Evolutionary conservation across 2,113 vertebrate genomes (phyloP).

Genomic region (Laticauda colubrina): DNA sequence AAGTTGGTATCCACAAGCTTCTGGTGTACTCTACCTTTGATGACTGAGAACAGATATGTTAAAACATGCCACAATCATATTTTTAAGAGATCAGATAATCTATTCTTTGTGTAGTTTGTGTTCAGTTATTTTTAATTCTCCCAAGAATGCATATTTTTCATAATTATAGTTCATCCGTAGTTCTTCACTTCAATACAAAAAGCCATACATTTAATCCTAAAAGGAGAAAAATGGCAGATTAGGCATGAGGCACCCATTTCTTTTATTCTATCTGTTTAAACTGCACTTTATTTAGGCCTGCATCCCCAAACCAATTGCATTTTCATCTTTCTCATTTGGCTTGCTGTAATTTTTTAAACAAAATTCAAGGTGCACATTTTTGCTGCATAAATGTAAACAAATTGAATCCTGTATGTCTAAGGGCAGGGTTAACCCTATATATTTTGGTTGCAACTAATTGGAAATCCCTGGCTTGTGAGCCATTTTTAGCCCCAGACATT

Average conservation of each 20-base stretch:
- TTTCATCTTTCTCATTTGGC: not conserved
- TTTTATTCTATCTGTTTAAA: not conserved
- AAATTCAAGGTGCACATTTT: not conserved
- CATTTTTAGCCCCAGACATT: not conserved
- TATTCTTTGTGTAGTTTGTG: slow-evolving; percentile 21
- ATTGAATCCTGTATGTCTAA: not conserved
- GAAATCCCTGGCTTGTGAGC: not conserved
- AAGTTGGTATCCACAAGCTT: slow-evolving; percentile 10
- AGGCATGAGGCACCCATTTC: not conserved
- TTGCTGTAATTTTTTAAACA: not conserved
- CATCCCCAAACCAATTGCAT: not conserved
- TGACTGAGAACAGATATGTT: slow-evolving; percentile 21
- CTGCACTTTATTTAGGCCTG: not conserved
- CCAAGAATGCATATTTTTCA: slow-evolving; percentile 14
- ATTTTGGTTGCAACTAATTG: not conserved
- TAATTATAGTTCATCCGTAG: slow-evolving; percentile 22
- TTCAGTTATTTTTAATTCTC: slow-evolving; percentile 13
- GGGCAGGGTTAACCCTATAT: not conserved
- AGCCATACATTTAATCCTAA: slow-evolving; percentile 7
- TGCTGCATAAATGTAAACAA: not conserved
- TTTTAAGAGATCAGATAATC: slow-evolving; percentile 20
- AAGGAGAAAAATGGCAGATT: not conserved
- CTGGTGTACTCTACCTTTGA: slow-evolving; percentile 4
- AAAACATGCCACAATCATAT: slow-evolving; percentile 4
- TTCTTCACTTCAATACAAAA: slow-evolving; percentile 18